Conservation (phyloP, 2,113 vertebrate species). For the Hippocampus barbouri region DNA sequence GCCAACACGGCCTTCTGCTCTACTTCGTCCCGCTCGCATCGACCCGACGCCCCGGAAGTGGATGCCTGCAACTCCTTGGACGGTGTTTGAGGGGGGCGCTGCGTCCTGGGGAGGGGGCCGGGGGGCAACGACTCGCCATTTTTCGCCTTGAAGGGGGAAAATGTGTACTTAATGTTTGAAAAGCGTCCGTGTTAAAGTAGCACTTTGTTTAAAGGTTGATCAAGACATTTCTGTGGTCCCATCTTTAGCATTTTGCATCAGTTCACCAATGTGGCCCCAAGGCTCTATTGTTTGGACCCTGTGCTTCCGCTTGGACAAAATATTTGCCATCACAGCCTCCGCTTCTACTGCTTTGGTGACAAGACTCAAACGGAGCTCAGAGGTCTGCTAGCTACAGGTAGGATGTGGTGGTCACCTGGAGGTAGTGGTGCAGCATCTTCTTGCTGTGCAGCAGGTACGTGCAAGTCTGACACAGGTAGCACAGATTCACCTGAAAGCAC, state of each 20-base stretch:
- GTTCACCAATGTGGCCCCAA: no score
- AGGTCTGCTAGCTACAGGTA: no score
- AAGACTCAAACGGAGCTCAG: no score
- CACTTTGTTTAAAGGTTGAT: neutral
- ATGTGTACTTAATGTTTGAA: no score
- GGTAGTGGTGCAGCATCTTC: slow-evolving; percentile 96
- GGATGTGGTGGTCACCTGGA: slow-evolving; percentile 78
- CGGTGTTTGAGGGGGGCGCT: slow-evolving; percentile 69
- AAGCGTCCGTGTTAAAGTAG: neutral
- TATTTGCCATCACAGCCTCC: no score
- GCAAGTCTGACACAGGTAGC: slow-evolving; percentile 95
- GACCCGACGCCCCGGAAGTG: neutral
- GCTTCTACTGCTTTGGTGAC: no score
- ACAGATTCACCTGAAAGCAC: slow-evolving; percentile 83
- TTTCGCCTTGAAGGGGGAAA: slow-evolving; percentile 75
- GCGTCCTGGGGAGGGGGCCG: slow-evolving; percentile 71
- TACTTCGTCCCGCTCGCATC: slow-evolving; percentile 78
- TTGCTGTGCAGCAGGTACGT: slow-evolving; percentile 95
- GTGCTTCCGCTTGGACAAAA: no score
- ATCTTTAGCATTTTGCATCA: no score
- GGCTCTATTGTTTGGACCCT: no score
- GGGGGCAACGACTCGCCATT: slow-evolving; percentile 84
- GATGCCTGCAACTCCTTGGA: slow-evolving; percentile 70
- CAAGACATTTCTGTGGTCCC: neutral
- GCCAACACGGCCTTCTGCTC: slow-evolving; percentile 84